Base-by-base conservation (phyloP, 2,797 vertebrate species). In the Sciurus carolinensis region DNA sequence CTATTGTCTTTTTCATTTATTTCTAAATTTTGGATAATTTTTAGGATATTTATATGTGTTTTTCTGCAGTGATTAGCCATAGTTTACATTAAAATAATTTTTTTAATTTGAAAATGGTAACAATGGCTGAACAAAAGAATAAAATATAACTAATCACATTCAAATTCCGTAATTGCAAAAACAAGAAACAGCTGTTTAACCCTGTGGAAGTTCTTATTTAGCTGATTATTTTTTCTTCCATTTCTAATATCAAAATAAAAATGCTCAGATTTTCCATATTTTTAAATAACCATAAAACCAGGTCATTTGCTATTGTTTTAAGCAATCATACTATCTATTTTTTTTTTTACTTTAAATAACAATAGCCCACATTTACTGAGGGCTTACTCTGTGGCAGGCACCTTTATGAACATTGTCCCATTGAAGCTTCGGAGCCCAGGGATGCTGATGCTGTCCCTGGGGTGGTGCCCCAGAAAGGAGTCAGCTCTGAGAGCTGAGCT, bases 111-210 rank as follows among this genome's bases (percentile, higher is more conserved):
- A 54, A 82, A n/a, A 47, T 18, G 33, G 5, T 50, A 76, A 57
- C 14, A 66, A 33, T 17, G 12, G 67, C 17, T 59, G n/a, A 91
- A 52, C n/a, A 80, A 87, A 90, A 87, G 44, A 87, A 36, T 36
- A 62, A 92, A 83, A 73, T 52, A 92, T 47, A 87, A 71, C 20
- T 52, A 30, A 84, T 80, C 18, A n/a, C 64, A 83, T 80, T 90
- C 28, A 81, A 95, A 90, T 62, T 87, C 59, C 88, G 3, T 36
- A 59, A 64, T 80, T 75, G 42, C 8, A 75, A 90, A 89, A 90
- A 5, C 50, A 75, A 95, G 54, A 59, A 85, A 73, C 7, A 66
- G 13, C 12, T 71, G 12, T 30, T 80, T 77, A 52, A 72, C 67
- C 3, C 26, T 76, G 39, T 39, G 30, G 22, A 66, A 72, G 54